phyloP scores from a whole-genome alignment of 35 echinoderm and acorn worm genomes.

The Diadema setosum region DNA sequence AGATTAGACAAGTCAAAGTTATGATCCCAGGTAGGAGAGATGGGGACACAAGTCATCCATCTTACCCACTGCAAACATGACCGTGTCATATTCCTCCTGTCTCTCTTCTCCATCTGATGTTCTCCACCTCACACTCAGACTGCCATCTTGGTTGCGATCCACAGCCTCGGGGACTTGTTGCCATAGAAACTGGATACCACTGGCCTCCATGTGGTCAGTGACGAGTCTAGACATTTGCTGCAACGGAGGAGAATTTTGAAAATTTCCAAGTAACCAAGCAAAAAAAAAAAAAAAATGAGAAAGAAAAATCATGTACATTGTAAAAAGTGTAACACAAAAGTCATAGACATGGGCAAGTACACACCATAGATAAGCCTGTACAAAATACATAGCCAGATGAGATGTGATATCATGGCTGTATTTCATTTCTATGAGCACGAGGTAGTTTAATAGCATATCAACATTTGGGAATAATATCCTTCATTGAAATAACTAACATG shows the following conservation, averaged over 20 bases:
- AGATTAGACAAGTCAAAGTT: too few species aligned
- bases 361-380: too few species aligned
- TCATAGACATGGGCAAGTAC: too few species aligned
- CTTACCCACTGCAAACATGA: conserved; percentile 92
- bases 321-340: neutral
- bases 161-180: conserved; percentile 41
- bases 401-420: too few species aligned
- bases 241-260: neutral
- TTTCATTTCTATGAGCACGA: too few species aligned
- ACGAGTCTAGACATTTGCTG: conserved; percentile 93
- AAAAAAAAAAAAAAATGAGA: neutral
- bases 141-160: conserved; percentile 22
- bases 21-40: too few species aligned
- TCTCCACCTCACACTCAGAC: conserved; percentile 60
- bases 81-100: conserved; percentile 73
- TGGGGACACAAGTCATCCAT: too few species aligned
- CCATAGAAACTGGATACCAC: conserved; percentile 66
- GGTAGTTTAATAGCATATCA: too few species aligned
- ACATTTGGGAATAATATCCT: too few species aligned
- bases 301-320: neutral
- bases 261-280: neutral
- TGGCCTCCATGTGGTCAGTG: conserved; percentile 70
- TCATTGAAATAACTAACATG: too few species aligned
- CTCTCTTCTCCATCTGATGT: neutral
- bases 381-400: too few species aligned